Evolutionary conservation across 2,113 vertebrate species (phyloP).

Genomic region (Agapornis roseicollis): DNA sequence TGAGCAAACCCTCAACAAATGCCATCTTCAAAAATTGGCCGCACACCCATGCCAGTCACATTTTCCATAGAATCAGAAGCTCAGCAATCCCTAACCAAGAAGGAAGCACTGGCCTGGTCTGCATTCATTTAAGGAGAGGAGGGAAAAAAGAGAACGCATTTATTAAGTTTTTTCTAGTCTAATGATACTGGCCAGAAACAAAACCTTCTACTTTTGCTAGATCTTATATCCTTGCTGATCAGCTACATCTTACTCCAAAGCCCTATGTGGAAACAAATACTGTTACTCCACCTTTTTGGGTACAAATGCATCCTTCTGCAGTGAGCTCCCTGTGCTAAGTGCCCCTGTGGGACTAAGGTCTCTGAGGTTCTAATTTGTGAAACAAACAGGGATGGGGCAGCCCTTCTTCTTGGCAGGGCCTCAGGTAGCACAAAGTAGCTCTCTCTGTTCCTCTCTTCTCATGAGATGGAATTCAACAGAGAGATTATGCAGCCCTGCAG

Average conservation of each 20-base stretch:
- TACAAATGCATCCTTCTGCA: background rate
- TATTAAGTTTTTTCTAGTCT: conserved; percentile 10
- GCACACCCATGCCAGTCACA: background rate
- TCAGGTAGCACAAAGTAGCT: background rate
- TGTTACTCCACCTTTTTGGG: background rate
- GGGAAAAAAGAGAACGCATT: background rate
- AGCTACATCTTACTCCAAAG: background rate
- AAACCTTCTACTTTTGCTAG: background rate
- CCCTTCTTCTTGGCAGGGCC: background rate
- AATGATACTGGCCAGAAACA: background rate
- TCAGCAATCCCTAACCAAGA: conserved; percentile 13
- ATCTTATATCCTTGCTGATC: background rate
- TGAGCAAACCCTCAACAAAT: conserved; percentile 16
- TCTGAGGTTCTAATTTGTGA: background rate
- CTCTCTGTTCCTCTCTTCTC: background rate
- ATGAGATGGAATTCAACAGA: background rate
- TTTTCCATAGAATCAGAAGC: conserved; percentile 55
- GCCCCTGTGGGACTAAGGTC: background rate
- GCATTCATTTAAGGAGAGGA: background rate
- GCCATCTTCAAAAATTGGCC: background rate
- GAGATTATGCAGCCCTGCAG: rapidly evolving
- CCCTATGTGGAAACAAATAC: background rate
- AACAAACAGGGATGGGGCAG: background rate
- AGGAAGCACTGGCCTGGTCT: background rate
- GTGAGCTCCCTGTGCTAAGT: background rate